Evolutionary conservation across 2,888 invertebrate genomes (phyloP), one percentile per base, ranked within the genome.

Genomic region (Drosophila mimetica): DNA sequence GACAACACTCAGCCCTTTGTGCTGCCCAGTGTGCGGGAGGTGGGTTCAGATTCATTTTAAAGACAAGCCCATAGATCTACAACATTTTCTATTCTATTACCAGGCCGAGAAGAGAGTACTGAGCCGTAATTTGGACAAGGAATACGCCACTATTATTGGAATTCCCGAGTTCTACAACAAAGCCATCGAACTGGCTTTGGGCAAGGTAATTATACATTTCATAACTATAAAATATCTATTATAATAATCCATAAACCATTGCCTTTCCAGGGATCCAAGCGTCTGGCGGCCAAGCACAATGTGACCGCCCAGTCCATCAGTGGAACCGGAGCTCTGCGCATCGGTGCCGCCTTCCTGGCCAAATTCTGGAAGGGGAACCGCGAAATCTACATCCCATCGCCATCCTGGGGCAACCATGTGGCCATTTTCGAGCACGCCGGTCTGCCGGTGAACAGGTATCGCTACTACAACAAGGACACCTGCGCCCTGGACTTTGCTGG

Each of bases 371-470:
- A 94, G 7, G 95, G 96, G 34, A 93, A 93, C 79, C 98, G 98
- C 92, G 95, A 95, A 70, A 92, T 97, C 50, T 99, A 97, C 93
- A 88, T 99, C 77, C 99, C 99, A 5, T 93, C 94, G 1, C 99
- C 99, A 4, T 96, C 99, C 0, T 99, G 99, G 99, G 99, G 99
- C 54, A 99, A 99, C 92, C 99, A 99, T 91, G 95, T 95, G 0
- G 98, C 98, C 55, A 94, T 99, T 89, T 98, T 99, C 92, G 98
- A 96, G 93, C 96, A 96, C 89, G 93, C 97, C 52, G 96, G 96
- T 3, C 91, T 99, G 58, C 93, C 95, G 13, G 95, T 98, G 48
- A 97, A 98, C 90, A 94, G 95, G 59, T 99, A 99, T 93, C 94
- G 96, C 74, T 99, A 99, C 92, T 99, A 97, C 91, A 97, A 99